phyloP scores from a whole-genome alignment of 1,140 invertebrate species.

The Ceratitis capitata region DNA sequence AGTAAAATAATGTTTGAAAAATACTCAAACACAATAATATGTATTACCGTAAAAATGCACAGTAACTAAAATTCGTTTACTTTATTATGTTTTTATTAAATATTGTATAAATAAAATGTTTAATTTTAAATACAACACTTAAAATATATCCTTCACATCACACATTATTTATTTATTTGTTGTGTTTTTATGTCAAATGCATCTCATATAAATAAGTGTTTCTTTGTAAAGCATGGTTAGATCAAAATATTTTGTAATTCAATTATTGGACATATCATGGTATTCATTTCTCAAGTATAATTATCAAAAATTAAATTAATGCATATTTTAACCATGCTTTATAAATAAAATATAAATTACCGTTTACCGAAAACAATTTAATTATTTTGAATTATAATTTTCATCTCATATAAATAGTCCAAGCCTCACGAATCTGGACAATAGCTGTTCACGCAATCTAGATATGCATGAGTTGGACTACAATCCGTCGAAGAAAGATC shows the following conservation, averaged over 20 bases:
- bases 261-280: too few species aligned
- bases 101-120: background rate
- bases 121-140: background rate
- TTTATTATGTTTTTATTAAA: constrained; percentile 36
- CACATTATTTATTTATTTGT: background rate
- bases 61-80: constrained; percentile 46
- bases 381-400: background rate
- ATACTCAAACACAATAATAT: background rate
- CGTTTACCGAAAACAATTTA: background rate
- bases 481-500: constrained; percentile 88
- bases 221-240: background rate
- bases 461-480: constrained; percentile 94
- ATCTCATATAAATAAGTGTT: background rate
- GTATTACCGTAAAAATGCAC: constrained; percentile 10
- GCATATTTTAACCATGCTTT: background rate
- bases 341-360: background rate
- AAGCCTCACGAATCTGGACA: constrained; percentile 82
- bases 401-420: constrained; percentile 67
- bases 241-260: too few species aligned
- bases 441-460: constrained; percentile 82
- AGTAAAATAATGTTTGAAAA: background rate
- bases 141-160: background rate
- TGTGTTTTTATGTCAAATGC: background rate
- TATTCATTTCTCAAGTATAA: too few species aligned
- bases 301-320: background rate